Base-by-base conservation (phyloP, 1,140 invertebrate species). In the Pseudomyrmex concolor region DNA sequence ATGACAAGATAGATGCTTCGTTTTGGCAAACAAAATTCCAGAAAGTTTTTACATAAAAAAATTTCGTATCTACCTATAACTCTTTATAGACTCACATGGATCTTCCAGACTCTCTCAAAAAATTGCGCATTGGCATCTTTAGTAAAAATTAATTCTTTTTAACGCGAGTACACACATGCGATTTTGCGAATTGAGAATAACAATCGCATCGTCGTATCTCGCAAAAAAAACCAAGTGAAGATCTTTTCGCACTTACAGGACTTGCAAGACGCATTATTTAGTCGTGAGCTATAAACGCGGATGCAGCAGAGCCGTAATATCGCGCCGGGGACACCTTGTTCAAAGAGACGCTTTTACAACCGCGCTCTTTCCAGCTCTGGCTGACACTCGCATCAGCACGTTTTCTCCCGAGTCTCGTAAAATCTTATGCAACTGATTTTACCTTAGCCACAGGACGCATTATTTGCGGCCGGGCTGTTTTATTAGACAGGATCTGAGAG, bases 231-330 rank as follows among this genome's bases (percentile, higher is more conserved):
- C 4, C 34, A 34, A 34, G 34, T 34, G 34, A 34, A 34, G 34
- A 34, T 34, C 34, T 34, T 34, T 34, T 34, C 17, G 68, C 68
- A 43, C 62, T 77, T 67, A 2, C 83, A 84, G 60, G 60, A n/a
- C n/a, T n/a, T 62, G 74, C 62, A 76, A 76, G 64, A 7, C 66
- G 66, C 9, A 22, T 54, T 72, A 73, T 66, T 83, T 83, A 66
- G 72, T 84, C 50, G 22, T 48, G 25, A 13, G 22, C 13, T 48
- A 54, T 87, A 88, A 84, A 87, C 74, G 50, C 19, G 68, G 13
- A 63, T 45, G 48, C 57, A 62, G 57, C 22, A 17, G 78, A 50
- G n/a, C 22, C 17, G 19, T 77, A 83, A 77, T 83, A 78, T 83
- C 60, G 34, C 19, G 34, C 19, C 34, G 17, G 19, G 43, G 71